phyloP scores from a whole-genome alignment of 2,113 vertebrate genomes.

The Lepidothrix coronata region DNA sequence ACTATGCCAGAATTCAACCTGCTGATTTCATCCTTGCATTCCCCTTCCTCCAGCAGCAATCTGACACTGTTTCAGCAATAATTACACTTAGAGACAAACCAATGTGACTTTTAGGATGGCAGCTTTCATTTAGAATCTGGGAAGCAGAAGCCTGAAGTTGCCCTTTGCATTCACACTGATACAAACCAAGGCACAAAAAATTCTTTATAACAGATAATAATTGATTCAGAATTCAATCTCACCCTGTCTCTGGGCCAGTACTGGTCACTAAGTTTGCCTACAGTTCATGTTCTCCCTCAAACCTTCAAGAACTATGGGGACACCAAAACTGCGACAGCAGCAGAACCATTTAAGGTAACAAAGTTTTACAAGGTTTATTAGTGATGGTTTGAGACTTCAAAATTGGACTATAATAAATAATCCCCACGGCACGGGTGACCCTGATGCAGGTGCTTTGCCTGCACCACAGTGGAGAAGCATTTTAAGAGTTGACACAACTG shows the following conservation, averaged over 20 bases:
- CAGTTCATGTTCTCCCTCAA: neutral
- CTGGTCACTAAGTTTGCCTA: too few species aligned
- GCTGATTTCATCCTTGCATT: neutral
- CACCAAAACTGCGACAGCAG: neutral
- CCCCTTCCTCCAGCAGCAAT: neutral
- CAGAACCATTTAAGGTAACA: neutral
- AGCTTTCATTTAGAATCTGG: neutral
- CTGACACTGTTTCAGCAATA: neutral
- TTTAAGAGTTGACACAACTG: neutral
- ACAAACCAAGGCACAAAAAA: neutral
- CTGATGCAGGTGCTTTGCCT: neutral
- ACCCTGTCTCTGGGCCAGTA: neutral
- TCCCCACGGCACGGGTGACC: neutral
- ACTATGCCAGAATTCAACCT: neutral
- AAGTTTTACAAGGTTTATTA: neutral
- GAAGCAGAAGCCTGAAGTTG: neutral
- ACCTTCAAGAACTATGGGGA: neutral
- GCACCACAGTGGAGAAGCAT: neutral
- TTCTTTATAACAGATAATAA: neutral
- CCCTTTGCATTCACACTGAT: neutral
- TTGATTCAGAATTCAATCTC: neutral
- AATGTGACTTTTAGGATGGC: neutral
- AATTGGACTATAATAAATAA: neutral
- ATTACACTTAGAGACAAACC: neutral
- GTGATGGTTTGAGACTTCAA: neutral